Evolutionary conservation across 1,140 invertebrate species (phyloP), one percentile per base, ranked within the genome.

Genomic region (Zaprionus africanus): DNA sequence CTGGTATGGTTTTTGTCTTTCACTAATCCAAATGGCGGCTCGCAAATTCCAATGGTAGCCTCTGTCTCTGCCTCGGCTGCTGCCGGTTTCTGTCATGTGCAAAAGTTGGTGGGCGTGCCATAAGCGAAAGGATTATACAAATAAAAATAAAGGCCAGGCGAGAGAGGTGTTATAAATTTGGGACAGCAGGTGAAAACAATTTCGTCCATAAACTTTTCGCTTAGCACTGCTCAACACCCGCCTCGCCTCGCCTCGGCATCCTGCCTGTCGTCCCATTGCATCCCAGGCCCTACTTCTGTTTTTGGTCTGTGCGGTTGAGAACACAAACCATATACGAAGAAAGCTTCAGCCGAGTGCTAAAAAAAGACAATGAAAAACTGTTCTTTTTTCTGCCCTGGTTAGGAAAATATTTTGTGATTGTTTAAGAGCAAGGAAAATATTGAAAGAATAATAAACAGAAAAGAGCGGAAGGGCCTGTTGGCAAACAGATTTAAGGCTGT

Each of bases 141-240:
- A 88, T 88, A 88, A 88, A 85, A 88, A 88, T 83, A 88, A 88
- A 83, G 59, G 38, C 65, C 74, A 54, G 82, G 67, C 67, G 56
- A 58, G 6, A 66, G 66, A 86, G 83, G 79, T 82, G 85, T 81
- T 88, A 88, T 88, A 88, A 88, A 88, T 88, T 84, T 85, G 78
- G 78, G 81, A 90, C 84, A 88, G 78, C 84, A 88, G 84, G 84
- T 88, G 84, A 88, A 90, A 88, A 88, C 84, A 88, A 88, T 88
- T 88, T 88, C 81, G 85, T 83, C 78, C 81, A 88, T 88, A 88
- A 88, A 88, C 81, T 88, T 88, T 84, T 88, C 84, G 81, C 84
- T 88, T 90, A 88, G 82, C 82, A 81, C 65, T 77, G 75, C 64
- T 76, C 60, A 63, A 53, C 65, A 51, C 54, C 56, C 62, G 65